Base-by-base conservation (phyloP, 2,888 invertebrate species). In the Agrochola macilenta region DNA sequence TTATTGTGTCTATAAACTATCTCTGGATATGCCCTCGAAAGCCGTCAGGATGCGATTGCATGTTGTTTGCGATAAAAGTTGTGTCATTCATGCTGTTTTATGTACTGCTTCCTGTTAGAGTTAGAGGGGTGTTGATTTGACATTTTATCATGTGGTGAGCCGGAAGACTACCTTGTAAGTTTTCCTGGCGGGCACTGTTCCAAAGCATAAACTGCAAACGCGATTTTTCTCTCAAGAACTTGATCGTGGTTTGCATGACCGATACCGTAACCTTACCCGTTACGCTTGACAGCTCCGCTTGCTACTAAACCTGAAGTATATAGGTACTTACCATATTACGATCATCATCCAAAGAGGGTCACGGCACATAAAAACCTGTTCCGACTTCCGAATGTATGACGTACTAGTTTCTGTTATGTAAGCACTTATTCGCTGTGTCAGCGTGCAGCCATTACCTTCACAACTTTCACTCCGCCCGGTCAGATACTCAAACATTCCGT, bases 391-490 rank as follows among this genome's bases (percentile, higher is more conserved):
- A 66, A 58, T 73, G n/a, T 73, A 35, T 86, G 88, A 83, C 74
- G 86, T 77, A 76, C 35, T 49, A 60, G 66, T 74, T 75, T 72
- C 60, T 69, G 54, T 78, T 87, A 89, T 63, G 23, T 82, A 85
- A 89, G 61, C 61, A 43, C 69, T 76, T 80, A 87, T 77, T 73
- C 69, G 74, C 74, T 81, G 68, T 78, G 81, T 78, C 82, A 81
- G 79, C 85, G 76, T 70, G 71, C 79, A 26, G 63, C 71, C 82
- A 85, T 81, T 73, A 64, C 78, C 75, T 66, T 78, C 77, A 73
- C 81, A 82, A 90, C 91, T 91, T 91, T 91, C 91, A 88, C 90
- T 83, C 73, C 26, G 26, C 17, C 9, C 82, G 80, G 86, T 78
- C 82, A 79, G 60, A 63, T 63, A n/a, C n/a, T 70, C 82, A 88